A percentile compares a stretch with the other conserved stretches of the same genome.
Evolutionary conservation across 2,888 invertebrate species (phyloP).

Genomic region (Tortrix viridana): DNA sequence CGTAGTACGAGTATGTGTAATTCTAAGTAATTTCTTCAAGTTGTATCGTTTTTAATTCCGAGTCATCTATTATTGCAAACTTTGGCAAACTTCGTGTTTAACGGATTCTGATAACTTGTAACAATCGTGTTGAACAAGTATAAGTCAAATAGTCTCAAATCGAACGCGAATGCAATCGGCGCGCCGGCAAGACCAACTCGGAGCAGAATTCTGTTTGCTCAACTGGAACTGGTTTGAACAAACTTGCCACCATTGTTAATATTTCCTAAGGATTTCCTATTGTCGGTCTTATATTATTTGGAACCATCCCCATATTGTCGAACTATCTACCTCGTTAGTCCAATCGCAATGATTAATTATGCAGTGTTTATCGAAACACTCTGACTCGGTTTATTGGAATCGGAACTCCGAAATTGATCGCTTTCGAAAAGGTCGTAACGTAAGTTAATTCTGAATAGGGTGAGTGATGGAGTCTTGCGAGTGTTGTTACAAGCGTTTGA

Average conservation of each 20-base stretch:
- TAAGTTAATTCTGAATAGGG: constrained; percentile 22
- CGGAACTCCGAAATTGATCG: constrained; percentile 32
- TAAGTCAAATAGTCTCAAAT: constrained; percentile 49
- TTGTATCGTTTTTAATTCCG: neutral
- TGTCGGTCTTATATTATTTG: constrained; percentile 52
- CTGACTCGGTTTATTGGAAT: constrained; percentile 14
- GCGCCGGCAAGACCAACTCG: constrained; percentile 41
- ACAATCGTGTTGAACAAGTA: constrained; percentile 50
- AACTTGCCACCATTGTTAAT: constrained; percentile 62
- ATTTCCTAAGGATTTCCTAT: constrained; percentile 52
- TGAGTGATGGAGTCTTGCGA: constrained; percentile 66
- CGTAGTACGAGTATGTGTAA: neutral
- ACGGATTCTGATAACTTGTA: constrained; percentile 41
- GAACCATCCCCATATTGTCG: constrained; percentile 44
- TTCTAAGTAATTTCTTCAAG: neutral
- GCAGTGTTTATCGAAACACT: constrained; percentile 26
- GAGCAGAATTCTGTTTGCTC: constrained; percentile 51
- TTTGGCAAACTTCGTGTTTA: constrained; percentile 23
- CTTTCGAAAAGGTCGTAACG: constrained; percentile 57
- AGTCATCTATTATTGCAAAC: neutral
- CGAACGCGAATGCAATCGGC: constrained; percentile 49
- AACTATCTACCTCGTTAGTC: constrained; percentile 44
- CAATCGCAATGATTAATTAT: constrained; percentile 18
- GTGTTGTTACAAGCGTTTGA: constrained; percentile 44
- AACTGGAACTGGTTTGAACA: constrained; percentile 55